phyloP scores from a whole-genome alignment of 2,113 vertebrate species.

The Zosterops borbonicus region DNA sequence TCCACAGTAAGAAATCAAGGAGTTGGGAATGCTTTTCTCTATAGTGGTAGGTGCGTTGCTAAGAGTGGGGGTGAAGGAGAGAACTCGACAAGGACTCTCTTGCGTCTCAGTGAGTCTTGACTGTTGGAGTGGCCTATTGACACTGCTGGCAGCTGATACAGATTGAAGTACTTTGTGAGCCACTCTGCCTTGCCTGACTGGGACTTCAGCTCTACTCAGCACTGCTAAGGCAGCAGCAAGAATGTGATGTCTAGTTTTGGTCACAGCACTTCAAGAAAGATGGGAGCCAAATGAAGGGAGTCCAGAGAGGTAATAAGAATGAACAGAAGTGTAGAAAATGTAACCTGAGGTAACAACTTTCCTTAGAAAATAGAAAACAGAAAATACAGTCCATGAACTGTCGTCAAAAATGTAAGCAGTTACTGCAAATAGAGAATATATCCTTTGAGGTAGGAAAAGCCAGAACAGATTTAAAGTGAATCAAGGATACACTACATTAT shows the following conservation, averaged over 20 bases:
- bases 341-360: neutral
- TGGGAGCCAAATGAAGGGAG: neutral
- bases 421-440: neutral
- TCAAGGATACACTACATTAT: neutral
- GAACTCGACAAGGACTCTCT: slow-evolving; percentile 15
- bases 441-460: neutral
- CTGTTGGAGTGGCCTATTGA: slow-evolving; percentile 31
- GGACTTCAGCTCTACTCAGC: neutral
- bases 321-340: neutral
- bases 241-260: neutral
- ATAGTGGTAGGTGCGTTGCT: neutral
- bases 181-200: neutral
- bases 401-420: neutral
- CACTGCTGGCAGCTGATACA: neutral
- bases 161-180: slow-evolving; percentile 3
- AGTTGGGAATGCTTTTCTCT: neutral
- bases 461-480: neutral
- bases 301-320: neutral
- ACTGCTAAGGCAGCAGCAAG: neutral
- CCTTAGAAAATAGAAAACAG: neutral
- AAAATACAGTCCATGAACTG: neutral
- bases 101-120: slow-evolving; percentile 27
- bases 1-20: neutral
- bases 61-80: neutral
- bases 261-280: neutral